A percentile compares a stretch with the other conserved stretches of the same genome.
These are phyloP conservation scores for Exephanes ischioxanthus DNA, from an alignment of 2,888 invertebrate genomes.

Conservation along the genomic window DNA sequence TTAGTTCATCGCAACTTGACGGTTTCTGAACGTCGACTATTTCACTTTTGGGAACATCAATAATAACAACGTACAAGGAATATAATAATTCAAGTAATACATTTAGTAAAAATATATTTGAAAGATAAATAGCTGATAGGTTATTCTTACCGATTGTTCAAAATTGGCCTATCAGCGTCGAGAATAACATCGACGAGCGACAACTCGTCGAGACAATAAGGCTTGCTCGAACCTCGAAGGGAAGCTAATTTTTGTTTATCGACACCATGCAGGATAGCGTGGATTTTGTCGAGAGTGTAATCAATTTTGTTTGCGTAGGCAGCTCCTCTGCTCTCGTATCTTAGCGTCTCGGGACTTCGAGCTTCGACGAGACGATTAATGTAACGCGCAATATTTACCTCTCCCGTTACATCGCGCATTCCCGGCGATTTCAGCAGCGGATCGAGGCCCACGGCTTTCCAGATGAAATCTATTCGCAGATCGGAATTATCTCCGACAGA, in stretches of 20 bases:
- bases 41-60: neutral
- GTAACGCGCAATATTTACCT: slow-evolving; percentile 82
- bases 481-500: slow-evolving; percentile 56
- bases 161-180: slow-evolving; percentile 36
- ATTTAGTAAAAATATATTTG: slow-evolving; percentile 62
- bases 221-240: slow-evolving; percentile 65
- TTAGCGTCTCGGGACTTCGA: slow-evolving; percentile 72
- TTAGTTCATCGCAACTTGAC: neutral
- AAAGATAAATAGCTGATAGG: slow-evolving; percentile 22
- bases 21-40: neutral
- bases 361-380: slow-evolving; percentile 81
- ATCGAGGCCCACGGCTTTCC: slow-evolving; percentile 79
- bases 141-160: slow-evolving; percentile 31
- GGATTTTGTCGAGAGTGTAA: slow-evolving; percentile 76
- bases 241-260: slow-evolving; percentile 54
- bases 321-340: slow-evolving; percentile 78
- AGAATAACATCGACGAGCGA: slow-evolving; percentile 80
- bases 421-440: slow-evolving; percentile 74
- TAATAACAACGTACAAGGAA: neutral
- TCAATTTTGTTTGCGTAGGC: slow-evolving; percentile 80
- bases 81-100: slow-evolving; percentile 3
- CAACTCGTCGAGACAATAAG: slow-evolving; percentile 75
- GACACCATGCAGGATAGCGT: slow-evolving; percentile 70
- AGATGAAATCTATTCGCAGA: slow-evolving; percentile 77
- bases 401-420: slow-evolving; percentile 77